These are phyloP conservation scores for Bucorvus abyssinicus DNA, from an alignment of 2,797 vertebrate genomes.

Conservation along the genomic window DNA sequence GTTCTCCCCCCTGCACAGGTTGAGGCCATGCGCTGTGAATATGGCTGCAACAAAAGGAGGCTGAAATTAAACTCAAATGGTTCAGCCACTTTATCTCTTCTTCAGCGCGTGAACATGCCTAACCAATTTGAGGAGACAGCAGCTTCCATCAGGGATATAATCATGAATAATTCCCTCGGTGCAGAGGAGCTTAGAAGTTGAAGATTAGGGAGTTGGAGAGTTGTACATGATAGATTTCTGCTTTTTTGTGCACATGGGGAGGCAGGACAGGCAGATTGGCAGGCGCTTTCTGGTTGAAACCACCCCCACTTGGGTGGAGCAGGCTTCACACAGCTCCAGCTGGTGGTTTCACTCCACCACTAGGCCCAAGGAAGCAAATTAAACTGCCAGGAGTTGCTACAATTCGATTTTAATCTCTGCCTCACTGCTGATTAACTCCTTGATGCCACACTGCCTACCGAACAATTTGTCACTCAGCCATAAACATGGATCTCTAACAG, in stretches of 20 bases:
- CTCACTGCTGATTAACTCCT: conserved; percentile 41
- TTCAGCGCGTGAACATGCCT: neutral
- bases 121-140: neutral
- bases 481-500: neutral
- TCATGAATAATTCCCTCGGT: neutral
- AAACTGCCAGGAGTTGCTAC: neutral
- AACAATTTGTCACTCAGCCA: neutral
- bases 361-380: conserved; percentile 24
- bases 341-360: neutral
- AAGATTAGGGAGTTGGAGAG: neutral
- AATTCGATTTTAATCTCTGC: conserved; percentile 3
- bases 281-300: neutral
- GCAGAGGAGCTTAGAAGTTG: neutral
- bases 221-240: neutral
- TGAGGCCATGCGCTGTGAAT: accelerated
- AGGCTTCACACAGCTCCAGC: neutral
- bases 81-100: neutral
- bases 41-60: neutral
- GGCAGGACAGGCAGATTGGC: neutral
- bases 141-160: neutral
- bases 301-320: neutral
- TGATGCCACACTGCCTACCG: neutral
- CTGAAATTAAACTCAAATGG: neutral
- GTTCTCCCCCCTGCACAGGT: neutral
- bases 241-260: accelerated